A percentile compares a stretch with the other conserved stretches of the same genome.
Conservation (phyloP, 2,797 vertebrate genomes). For the Poeciliopsis turneri region DNA sequence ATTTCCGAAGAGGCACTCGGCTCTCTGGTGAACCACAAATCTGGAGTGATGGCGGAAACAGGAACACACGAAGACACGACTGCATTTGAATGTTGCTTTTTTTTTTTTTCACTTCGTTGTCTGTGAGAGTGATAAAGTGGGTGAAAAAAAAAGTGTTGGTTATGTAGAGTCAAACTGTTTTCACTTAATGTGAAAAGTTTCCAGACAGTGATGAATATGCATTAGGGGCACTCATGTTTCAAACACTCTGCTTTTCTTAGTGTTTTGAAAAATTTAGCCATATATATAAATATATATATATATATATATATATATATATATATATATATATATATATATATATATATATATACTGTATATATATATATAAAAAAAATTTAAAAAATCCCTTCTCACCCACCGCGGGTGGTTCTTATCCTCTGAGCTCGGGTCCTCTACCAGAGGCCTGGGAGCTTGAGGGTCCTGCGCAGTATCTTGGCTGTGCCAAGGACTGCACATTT, state of each 20-base stretch:
- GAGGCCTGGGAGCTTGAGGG: too few relatives aligned
- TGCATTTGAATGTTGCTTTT: background rate
- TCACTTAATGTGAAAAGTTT: background rate
- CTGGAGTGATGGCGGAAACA: background rate
- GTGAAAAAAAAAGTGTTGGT: background rate
- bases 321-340: too few relatives aligned
- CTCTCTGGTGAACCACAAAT: slow-evolving; percentile 1
- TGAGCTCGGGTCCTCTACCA: too few relatives aligned
- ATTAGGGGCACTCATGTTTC: background rate
- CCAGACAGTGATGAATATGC: background rate
- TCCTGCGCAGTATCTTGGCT: too few relatives aligned
- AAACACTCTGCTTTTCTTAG: slow-evolving; percentile 1
- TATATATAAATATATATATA: background rate
- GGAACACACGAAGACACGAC: background rate
- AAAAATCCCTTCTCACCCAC: too few relatives aligned
- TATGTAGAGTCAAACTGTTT: background rate
- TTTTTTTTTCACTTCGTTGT: background rate
- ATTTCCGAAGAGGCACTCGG: slow-evolving; percentile 46
- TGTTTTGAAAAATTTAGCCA: background rate
- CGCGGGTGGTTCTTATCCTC: too few relatives aligned
- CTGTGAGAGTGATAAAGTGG: background rate
- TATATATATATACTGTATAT: too few relatives aligned
- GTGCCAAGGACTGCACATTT: too few relatives aligned
- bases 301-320: too few relatives aligned
- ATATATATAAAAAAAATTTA: too few relatives aligned